phyloP scores from a whole-genome alignment of 2,797 vertebrate species.

The Molossus alvarezi region DNA sequence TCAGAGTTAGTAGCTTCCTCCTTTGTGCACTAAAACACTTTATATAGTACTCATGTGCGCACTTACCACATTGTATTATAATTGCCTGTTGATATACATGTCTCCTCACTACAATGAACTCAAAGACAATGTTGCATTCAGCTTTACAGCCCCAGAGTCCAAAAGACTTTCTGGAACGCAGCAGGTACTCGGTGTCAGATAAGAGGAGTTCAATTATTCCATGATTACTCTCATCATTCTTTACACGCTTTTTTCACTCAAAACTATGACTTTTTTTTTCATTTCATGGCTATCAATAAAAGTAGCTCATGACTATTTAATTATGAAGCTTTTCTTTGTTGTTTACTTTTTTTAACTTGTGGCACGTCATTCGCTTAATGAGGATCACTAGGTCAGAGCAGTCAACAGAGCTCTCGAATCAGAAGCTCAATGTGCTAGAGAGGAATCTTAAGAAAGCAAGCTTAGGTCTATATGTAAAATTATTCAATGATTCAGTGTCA shows the following conservation, averaged over 20 bases:
- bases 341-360: background rate
- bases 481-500: conserved; percentile 17
- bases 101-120: background rate
- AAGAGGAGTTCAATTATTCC: background rate
- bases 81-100: background rate
- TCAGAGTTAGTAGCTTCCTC: background rate
- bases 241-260: background rate
- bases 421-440: background rate
- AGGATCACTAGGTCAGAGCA: background rate
- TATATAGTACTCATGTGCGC: background rate
- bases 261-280: background rate
- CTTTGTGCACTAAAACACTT: background rate
- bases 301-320: conserved; percentile 12
- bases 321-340: background rate
- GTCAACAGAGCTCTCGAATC: background rate
- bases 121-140: background rate
- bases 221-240: background rate
- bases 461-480: background rate
- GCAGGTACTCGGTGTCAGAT: background rate
- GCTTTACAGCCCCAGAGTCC: background rate
- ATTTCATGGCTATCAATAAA: conserved; percentile 8
- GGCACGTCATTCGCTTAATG: background rate
- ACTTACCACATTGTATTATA: background rate
- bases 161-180: background rate
- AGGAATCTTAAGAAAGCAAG: conserved; percentile 38